phyloP scores from a whole-genome alignment of 92 coral and sea anemone genomes.

The Hydrozoanthus gracilis region DNA sequence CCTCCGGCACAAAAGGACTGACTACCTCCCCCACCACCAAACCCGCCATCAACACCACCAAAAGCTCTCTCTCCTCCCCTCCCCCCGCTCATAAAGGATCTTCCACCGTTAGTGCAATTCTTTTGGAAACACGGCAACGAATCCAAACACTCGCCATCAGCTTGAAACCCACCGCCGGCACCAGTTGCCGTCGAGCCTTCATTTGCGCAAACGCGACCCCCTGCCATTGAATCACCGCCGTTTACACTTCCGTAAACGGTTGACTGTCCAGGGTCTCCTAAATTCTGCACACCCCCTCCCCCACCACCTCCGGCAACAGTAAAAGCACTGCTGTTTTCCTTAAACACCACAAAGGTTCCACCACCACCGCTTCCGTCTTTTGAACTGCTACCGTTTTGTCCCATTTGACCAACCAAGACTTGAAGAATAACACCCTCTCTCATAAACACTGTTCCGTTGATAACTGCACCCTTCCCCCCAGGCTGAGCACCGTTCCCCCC shows the following conservation, averaged over 20 bases:
- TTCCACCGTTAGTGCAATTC: conserved; percentile 1
- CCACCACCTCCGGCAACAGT: conserved; percentile 47
- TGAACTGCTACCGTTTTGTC: not conserved
- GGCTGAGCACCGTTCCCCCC: not conserved
- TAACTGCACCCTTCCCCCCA: conserved; percentile 43
- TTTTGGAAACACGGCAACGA: not conserved
- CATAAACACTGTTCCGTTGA: conserved; percentile 18
- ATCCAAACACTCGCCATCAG: not conserved
- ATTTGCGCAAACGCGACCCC: conserved; percentile 22
- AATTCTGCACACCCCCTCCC: not conserved
- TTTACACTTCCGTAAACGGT: conserved; percentile 14
- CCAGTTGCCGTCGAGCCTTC: not conserved
- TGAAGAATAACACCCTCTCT: conserved; percentile 14
- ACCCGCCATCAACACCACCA: conserved; percentile 23
- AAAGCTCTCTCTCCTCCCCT: not conserved
- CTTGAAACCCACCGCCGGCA: conserved; percentile 27
- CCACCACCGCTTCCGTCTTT: conserved; percentile 38
- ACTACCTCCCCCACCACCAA: conserved; percentile 37
- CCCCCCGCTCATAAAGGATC: conserved; percentile 29
- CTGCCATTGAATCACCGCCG: conserved; percentile 17
- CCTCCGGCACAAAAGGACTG: not conserved
- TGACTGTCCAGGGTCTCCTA: conserved; percentile 28
- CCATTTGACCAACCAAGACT: conserved; percentile 40
- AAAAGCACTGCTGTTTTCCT: conserved; percentile 15
- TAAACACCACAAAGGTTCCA: conserved; percentile 22